Conservation (phyloP, 2,797 vertebrate genomes). For the Pelodytes ibericus region DNA sequence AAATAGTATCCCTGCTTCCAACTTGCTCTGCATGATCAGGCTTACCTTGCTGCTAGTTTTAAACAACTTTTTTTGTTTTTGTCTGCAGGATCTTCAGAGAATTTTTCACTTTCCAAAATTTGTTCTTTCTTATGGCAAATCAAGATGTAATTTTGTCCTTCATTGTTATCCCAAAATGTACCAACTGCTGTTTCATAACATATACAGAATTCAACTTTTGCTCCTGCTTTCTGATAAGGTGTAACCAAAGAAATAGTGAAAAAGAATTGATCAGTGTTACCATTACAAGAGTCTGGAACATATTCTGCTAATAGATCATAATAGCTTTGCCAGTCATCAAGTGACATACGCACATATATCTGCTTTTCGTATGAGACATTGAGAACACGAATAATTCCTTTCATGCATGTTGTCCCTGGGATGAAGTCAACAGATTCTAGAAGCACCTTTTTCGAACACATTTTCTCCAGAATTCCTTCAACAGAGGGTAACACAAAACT, state of each 20-base stretch:
- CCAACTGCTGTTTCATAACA: conserved; percentile 85
- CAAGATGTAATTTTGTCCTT: conserved; percentile 85
- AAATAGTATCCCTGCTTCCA: no score
- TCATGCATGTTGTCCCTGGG: conserved; percentile 80
- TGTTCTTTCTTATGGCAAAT: conserved; percentile 83
- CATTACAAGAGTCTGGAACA: conserved; percentile 87
- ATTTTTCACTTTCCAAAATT: conserved; percentile 60
- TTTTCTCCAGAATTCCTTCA: conserved; percentile 79
- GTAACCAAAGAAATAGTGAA: conserved; percentile 86
- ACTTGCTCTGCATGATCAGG: no score
- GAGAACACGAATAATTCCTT: conserved; percentile 85
- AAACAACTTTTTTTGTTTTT: conserved; percentile 89
- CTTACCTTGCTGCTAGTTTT: conserved; percentile 84
- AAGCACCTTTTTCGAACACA: conserved; percentile 80
- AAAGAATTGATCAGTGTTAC: conserved; percentile 86
- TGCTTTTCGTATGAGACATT: conserved; percentile 89
- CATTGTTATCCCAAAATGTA: conserved; percentile 93
- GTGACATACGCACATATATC: conserved; percentile 81
- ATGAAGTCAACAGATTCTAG: conserved; percentile 84
- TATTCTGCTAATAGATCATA: conserved; percentile 90
- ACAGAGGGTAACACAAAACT: conserved; percentile 80
- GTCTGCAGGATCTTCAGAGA: conserved; percentile 68
- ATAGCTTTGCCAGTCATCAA: conserved; percentile 85
- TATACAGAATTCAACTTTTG: conserved; percentile 89
- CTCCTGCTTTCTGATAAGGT: conserved; percentile 80